A percentile compares a stretch with the other conserved stretches of the same genome.
These are phyloP conservation scores for Cotesia congregata DNA, from an alignment of 2,888 invertebrate species.

Conservation along the genomic window DNA sequence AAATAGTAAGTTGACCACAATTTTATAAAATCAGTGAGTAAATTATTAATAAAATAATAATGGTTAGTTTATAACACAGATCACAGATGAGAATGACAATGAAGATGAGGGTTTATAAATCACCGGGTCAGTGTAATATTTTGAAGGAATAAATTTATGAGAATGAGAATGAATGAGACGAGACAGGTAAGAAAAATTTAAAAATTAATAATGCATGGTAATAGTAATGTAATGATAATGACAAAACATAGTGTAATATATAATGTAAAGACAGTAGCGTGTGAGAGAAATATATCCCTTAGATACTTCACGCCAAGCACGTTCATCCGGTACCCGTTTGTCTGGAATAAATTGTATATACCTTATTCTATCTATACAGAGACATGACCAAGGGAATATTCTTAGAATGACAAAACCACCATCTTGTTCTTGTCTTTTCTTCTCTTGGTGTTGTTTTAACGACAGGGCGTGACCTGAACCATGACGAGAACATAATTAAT, in stretches of 20 bases:
- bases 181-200: not conserved
- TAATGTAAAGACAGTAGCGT: constrained; percentile 31
- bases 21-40: no score
- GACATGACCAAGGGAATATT: constrained; percentile 47
- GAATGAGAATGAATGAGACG: not conserved
- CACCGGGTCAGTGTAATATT: no score
- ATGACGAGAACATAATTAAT: constrained; percentile 36
- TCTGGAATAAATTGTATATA: constrained; percentile 63
- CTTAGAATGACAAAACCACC: constrained; percentile 58
- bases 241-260: constrained; percentile 30
- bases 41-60: no score
- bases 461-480: constrained; percentile 37
- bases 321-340: constrained; percentile 62
- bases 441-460: constrained; percentile 26
- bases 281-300: constrained; percentile 34
- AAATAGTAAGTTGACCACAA: no score
- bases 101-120: no score
- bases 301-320: constrained; percentile 51
- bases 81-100: no score
- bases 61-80: no score
- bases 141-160: no score
- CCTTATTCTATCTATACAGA: constrained; percentile 16
- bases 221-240: constrained; percentile 40
- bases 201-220: not conserved
- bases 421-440: constrained; percentile 20